Conservation (phyloP, 23 tunicate genomes). For the Corella eumyota region DNA sequence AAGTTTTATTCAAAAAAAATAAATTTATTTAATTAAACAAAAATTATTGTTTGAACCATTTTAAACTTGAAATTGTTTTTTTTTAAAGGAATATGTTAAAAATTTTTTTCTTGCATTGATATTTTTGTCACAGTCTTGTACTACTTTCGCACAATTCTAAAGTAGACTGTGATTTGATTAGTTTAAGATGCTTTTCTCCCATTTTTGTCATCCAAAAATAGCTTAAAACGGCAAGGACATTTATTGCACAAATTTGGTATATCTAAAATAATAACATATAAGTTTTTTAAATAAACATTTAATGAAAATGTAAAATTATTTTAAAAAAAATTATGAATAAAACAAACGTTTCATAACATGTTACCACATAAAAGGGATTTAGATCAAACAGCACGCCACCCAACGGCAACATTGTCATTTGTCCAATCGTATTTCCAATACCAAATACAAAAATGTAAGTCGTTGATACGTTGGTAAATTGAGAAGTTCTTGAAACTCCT, state of each 20-base stretch:
- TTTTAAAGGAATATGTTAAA: too few species aligned
- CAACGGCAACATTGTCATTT: slow-evolving; percentile 51
- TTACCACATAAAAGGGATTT: slow-evolving; percentile 70
- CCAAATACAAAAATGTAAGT: slow-evolving; percentile 84
- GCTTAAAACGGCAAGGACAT: neutral
- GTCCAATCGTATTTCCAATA: slow-evolving; percentile 80
- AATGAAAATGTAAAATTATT: neutral
- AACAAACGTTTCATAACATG: slow-evolving; percentile 3
- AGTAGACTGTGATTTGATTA: too few species aligned
- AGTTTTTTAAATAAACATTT: neutral
- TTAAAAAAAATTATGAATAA: neutral
- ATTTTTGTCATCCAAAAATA: slow-evolving; percentile 6
- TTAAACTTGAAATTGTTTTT: too few species aligned
- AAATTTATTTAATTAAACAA: too few species aligned
- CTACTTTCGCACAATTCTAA: too few species aligned
- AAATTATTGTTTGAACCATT: too few species aligned
- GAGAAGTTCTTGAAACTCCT: slow-evolving; percentile 75
- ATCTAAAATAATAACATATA: neutral
- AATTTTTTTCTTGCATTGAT: too few species aligned
- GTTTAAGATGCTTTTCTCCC: slow-evolving; percentile 3
- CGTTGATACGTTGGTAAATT: slow-evolving; percentile 67
- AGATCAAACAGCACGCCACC: slow-evolving; percentile 68
- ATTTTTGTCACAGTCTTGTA: too few species aligned
- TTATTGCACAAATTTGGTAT: neutral
- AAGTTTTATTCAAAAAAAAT: too few species aligned